Percentiles rank a stretch among this genome's conserved stretches.
Evolutionary conservation across 2,797 vertebrate genomes (phyloP).

Genomic region (Chaetodon trifasciatus): DNA sequence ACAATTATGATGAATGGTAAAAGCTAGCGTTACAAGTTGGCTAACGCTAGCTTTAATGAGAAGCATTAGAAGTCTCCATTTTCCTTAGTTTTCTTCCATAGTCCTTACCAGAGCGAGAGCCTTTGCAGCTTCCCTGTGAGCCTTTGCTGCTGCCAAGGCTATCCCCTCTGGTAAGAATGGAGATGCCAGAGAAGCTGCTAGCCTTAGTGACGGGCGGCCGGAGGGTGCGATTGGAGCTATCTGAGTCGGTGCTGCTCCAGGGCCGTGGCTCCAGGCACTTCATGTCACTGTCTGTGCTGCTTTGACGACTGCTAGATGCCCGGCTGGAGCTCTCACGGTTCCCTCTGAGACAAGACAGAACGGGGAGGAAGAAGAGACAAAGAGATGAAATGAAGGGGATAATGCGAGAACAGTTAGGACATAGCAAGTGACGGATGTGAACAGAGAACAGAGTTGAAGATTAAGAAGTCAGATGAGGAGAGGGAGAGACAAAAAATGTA

Average conservation of each 20-base stretch:
- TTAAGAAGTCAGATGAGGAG: slow-evolving; percentile 5
- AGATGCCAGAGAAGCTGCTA: slow-evolving; percentile 99
- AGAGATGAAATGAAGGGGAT: slow-evolving; percentile 42
- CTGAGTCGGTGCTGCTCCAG: slow-evolving; percentile 99
- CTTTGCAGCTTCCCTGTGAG: slow-evolving; percentile 86
- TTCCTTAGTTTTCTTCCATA: neutral
- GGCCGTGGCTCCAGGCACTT: slow-evolving; percentile 97
- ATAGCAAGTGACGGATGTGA: slow-evolving; percentile 22
- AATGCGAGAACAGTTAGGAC: slow-evolving; percentile 2
- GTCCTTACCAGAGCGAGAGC: slow-evolving; percentile 86
- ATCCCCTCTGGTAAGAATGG: slow-evolving; percentile 96
- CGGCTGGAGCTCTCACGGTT: slow-evolving; percentile 93
- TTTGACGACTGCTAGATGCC: slow-evolving; percentile 96
- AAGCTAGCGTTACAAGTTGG: neutral
- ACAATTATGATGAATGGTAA: neutral
- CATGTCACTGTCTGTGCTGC: slow-evolving; percentile 98
- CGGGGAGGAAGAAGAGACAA: slow-evolving; percentile 36
- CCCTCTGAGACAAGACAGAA: slow-evolving; percentile 86
- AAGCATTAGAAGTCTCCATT: neutral
- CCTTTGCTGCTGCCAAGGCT: slow-evolving; percentile 96
- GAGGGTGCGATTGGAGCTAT: slow-evolving; percentile 93
- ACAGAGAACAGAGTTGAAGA: slow-evolving; percentile 18
- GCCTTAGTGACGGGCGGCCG: slow-evolving; percentile 97
- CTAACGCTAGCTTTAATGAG: neutral
- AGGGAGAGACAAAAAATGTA: slow-evolving; percentile 21